phyloP scores from a whole-genome alignment of 2,113 vertebrate species.

The Varanus komodoensis region DNA sequence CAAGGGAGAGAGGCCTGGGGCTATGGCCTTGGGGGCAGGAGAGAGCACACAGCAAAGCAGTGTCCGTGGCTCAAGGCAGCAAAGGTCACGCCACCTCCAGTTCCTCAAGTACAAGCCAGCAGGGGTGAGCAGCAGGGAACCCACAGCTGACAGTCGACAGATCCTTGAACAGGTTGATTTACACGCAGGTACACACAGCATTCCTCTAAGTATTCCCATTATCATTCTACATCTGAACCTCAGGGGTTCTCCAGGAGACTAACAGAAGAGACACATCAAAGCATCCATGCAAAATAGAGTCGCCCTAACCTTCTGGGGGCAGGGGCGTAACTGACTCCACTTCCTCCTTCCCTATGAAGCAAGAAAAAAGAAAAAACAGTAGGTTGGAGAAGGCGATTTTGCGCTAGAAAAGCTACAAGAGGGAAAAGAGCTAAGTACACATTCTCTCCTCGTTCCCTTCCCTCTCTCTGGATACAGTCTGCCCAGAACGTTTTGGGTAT shows the following conservation, averaged over 20 bases:
- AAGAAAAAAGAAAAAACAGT: neutral
- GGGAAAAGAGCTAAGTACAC: neutral
- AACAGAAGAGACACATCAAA: neutral
- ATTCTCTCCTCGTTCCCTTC: too few relatives aligned
- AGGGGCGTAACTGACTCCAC: neutral
- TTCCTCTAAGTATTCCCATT: neutral
- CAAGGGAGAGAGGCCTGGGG: constrained; percentile 2
- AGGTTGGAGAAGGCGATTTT: neutral
- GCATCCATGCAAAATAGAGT: neutral
- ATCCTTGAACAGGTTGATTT: constrained; percentile 45
- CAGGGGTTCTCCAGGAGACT: too few relatives aligned
- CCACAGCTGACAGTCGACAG: constrained; percentile 56
- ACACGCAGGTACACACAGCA: neutral
- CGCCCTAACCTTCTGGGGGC: too few relatives aligned
- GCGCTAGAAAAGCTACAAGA: neutral
- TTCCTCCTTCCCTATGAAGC: neutral
- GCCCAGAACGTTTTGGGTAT: neutral
- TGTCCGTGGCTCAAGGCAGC: constrained; percentile 58
- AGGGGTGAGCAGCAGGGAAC: constrained; percentile 71
- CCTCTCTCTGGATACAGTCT: neutral
- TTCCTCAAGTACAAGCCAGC: constrained; percentile 70
- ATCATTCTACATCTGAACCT: too few relatives aligned
- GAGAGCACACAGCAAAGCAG: neutral
- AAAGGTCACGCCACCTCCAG: constrained; percentile 72
- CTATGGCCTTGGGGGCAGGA: constrained; percentile 16